Percentiles rank a stretch among this genome's conserved stretches.
phyloP scores from a whole-genome alignment of 2,888 invertebrate species.

The Apotomis turbidana region DNA sequence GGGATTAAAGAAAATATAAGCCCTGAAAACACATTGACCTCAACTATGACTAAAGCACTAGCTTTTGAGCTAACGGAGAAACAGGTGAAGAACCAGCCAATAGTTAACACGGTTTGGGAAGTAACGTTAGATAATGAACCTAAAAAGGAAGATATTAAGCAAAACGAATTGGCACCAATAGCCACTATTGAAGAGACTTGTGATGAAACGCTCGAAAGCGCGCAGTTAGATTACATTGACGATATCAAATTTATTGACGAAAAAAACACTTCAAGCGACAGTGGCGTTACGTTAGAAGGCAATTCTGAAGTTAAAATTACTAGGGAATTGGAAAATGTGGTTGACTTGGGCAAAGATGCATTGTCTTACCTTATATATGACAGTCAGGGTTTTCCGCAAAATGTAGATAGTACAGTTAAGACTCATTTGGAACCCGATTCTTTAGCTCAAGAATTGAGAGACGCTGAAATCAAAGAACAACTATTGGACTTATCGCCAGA shows the following conservation, averaged over 20 bases:
- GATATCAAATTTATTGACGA: slow-evolving; percentile 62
- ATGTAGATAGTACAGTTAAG: slow-evolving; percentile 45
- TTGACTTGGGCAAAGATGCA: slow-evolving; percentile 76
- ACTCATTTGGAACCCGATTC: slow-evolving; percentile 55
- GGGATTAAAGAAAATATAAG: slow-evolving; percentile 86
- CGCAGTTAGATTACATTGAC: slow-evolving; percentile 64
- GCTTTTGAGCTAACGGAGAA: slow-evolving; percentile 66
- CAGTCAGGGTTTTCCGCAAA: slow-evolving; percentile 60
- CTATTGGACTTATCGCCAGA: slow-evolving; percentile 74
- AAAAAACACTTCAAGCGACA: slow-evolving; percentile 48
- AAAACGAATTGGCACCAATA: slow-evolving; percentile 70
- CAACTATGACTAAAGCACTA: slow-evolving; percentile 71
- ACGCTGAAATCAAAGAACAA: slow-evolving; percentile 71
- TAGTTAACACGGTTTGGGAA: slow-evolving; percentile 60
- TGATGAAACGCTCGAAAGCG: slow-evolving; percentile 62
- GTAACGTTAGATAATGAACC: slow-evolving; percentile 55
- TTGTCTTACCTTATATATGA: slow-evolving; percentile 72
- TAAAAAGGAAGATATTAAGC: slow-evolving; percentile 60
- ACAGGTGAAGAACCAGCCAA: slow-evolving; percentile 60
- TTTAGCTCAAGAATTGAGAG: slow-evolving; percentile 69
- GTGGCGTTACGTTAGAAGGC: slow-evolving; percentile 49
- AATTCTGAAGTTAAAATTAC: slow-evolving; percentile 44
- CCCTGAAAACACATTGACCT: slow-evolving; percentile 83
- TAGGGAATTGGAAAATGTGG: slow-evolving; percentile 53
- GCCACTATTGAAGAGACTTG: slow-evolving; percentile 74